Percentiles rank a stretch among this genome's conserved stretches.
These are phyloP conservation scores for Fabriciana adippe DNA, from an alignment of 2,888 invertebrate genomes.

Conservation along the genomic window DNA sequence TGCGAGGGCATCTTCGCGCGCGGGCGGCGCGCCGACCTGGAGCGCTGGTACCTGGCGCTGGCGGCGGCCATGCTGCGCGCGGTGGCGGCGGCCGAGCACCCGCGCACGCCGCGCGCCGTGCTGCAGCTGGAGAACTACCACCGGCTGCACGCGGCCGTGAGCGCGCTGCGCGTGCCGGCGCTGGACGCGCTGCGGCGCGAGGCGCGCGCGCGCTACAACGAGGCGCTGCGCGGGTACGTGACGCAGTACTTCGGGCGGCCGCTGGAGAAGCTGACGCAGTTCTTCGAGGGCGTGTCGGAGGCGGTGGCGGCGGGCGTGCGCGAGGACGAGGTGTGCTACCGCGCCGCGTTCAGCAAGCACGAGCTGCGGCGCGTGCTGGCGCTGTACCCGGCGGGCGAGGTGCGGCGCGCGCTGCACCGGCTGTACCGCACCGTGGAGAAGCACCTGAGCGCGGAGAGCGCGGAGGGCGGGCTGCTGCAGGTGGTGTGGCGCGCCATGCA, in stretches of 20 bases:
- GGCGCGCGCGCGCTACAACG: slow-evolving; percentile 91
- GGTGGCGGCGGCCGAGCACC: slow-evolving; percentile 91
- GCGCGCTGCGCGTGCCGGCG: slow-evolving; percentile 94
- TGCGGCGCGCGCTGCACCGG: slow-evolving; percentile 95
- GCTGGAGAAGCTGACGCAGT: slow-evolving; percentile 85
- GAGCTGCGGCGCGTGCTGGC: slow-evolving; percentile 97
- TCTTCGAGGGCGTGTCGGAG: slow-evolving; percentile 98
- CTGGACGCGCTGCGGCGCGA: slow-evolving; percentile 94
- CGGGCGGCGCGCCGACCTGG: slow-evolving; percentile 93
- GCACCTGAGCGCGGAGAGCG: slow-evolving; percentile 97
- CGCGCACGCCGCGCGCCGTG: slow-evolving; percentile 95
- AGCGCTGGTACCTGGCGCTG: slow-evolving; percentile 93
- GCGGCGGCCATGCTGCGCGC: slow-evolving; percentile 93
- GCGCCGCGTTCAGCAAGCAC: slow-evolving; percentile 98
- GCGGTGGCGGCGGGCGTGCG: slow-evolving; percentile 97
- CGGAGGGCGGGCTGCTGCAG: slow-evolving; percentile 95
- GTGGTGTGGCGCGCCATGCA: slow-evolving; percentile 99
- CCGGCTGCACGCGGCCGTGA: slow-evolving; percentile 92
- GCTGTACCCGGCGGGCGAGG: slow-evolving; percentile 90
- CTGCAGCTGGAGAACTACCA: slow-evolving; percentile 98
- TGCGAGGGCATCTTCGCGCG: slow-evolving; percentile 95
- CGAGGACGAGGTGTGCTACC: slow-evolving; percentile 98
- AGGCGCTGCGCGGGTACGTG: slow-evolving; percentile 95
- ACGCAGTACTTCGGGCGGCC: slow-evolving; percentile 95
- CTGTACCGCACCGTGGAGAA: slow-evolving; percentile 98